Percentiles rank a stretch among this genome's conserved stretches.
phyloP scores from a whole-genome alignment of 2,797 vertebrate genomes.

The Acanthurus leucopareius region DNA sequence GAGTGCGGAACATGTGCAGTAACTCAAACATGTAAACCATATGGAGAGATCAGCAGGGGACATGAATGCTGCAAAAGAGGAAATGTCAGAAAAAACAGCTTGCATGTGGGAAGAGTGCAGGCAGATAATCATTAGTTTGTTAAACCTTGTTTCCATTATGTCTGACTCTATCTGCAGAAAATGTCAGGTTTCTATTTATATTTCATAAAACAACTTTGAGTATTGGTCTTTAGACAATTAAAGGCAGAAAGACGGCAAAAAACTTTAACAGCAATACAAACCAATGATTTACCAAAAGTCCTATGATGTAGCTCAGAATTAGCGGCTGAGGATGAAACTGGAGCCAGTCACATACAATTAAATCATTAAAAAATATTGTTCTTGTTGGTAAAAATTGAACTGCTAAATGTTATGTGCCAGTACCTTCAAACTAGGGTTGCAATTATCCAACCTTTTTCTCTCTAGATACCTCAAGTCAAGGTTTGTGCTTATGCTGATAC shows the following conservation, averaged over 20 bases:
- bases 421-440: too few relatives aligned
- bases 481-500: too few relatives aligned
- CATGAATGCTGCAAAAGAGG: constrained; percentile 19
- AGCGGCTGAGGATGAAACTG: neutral
- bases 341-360: constrained; percentile 50
- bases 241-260: neutral
- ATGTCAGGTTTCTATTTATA: constrained; percentile 19
- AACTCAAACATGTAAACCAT: constrained; percentile 54
- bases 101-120: constrained; percentile 44
- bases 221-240: constrained; percentile 24
- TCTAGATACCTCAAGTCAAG: too few relatives aligned
- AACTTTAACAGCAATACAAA: constrained; percentile 11
- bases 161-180: neutral
- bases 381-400: neutral
- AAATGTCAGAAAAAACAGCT: constrained; percentile 60
- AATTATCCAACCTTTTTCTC: too few relatives aligned
- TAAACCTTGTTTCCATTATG: constrained; percentile 24
- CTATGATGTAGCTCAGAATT: constrained; percentile 41
- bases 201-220: neutral
- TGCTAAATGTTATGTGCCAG: too few relatives aligned
- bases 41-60: constrained; percentile 49
- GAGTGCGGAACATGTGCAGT: constrained; percentile 26
- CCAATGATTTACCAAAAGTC: constrained; percentile 32
- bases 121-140: constrained; percentile 28
- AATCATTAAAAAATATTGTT: constrained; percentile 29